phyloP scores from a whole-genome alignment of 2,113 vertebrate species.

The Melanerpes formicivorus region DNA sequence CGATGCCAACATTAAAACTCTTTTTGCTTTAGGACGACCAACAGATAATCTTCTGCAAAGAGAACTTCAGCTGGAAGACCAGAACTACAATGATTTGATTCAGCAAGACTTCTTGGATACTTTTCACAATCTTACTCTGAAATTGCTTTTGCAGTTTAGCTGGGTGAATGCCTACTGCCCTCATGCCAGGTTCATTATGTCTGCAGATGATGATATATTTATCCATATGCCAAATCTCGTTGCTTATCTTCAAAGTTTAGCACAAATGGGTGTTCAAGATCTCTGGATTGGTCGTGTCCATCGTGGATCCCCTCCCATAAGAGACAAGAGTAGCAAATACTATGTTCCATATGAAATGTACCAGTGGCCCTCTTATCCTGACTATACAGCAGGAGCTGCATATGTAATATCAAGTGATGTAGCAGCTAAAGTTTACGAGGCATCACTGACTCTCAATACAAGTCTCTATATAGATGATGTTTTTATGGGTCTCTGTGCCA shows the following conservation, averaged over 20 bases:
- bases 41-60: constrained; percentile 59
- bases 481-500: constrained; percentile 96
- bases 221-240: constrained; percentile 92
- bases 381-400: constrained; percentile 91
- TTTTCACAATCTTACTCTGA: constrained; percentile 92
- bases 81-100: constrained; percentile 81
- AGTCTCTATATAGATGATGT: constrained; percentile 94
- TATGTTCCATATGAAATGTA: constrained; percentile 89
- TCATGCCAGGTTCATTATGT: constrained; percentile 92
- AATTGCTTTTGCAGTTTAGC: constrained; percentile 90
- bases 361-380: constrained; percentile 90
- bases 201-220: constrained; percentile 93
- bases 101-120: constrained; percentile 92
- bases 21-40: constrained; percentile 86
- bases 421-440: constrained; percentile 87
- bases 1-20: constrained; percentile 81
- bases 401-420: constrained; percentile 90
- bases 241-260: constrained; percentile 81
- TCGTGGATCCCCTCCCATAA: constrained; percentile 84
- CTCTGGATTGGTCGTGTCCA: constrained; percentile 93
- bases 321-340: constrained; percentile 89
- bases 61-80: constrained; percentile 80
- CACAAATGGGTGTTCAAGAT: constrained; percentile 74
- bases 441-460: constrained; percentile 84
- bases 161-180: constrained; percentile 88